These are phyloP conservation scores for Contarinia nasturtii DNA, from an alignment of 1,140 invertebrate species.

Conservation along the genomic window DNA sequence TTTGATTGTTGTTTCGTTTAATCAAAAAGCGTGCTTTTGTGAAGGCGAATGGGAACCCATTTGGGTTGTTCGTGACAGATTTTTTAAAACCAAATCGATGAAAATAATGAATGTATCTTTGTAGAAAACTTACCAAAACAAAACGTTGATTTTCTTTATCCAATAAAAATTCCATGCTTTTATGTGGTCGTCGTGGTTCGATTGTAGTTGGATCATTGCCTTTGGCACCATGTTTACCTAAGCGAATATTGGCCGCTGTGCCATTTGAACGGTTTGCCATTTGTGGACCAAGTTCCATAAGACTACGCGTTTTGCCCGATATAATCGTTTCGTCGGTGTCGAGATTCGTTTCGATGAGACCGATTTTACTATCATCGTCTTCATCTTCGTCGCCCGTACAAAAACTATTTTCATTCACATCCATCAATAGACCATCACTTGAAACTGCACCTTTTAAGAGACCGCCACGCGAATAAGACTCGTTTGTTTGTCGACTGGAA, in stretches of 20 bases:
- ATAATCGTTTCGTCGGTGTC: conserved; percentile 42
- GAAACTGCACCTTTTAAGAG: conserved; percentile 2
- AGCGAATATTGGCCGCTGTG: background rate
- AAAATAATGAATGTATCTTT: background rate
- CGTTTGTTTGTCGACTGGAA: background rate
- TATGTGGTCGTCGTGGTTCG: conserved; percentile 42
- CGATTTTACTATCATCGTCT: conserved; percentile 19
- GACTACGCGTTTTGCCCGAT: conserved; percentile 51
- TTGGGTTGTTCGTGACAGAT: too few relatives aligned
- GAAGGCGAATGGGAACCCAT: too few relatives aligned
- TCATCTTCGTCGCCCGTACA: background rate
- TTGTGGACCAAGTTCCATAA: conserved; percentile 51
- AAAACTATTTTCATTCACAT: background rate
- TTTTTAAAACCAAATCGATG: too few relatives aligned
- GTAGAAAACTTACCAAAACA: conserved; percentile 40
- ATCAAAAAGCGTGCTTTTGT: too few relatives aligned
- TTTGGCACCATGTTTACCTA: conserved; percentile 3
- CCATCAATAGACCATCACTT: background rate
- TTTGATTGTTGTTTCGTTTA: too few relatives aligned
- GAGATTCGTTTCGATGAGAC: conserved; percentile 70
- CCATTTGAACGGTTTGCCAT: conserved; percentile 24
- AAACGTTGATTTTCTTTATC: conserved; percentile 71
- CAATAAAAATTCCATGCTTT: conserved; percentile 84
- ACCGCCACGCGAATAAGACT: conserved; percentile 12
- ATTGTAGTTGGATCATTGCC: conserved; percentile 10